Evolutionary conservation across 1,140 invertebrate species (phyloP).

Genomic region (Drosophila orosa): DNA sequence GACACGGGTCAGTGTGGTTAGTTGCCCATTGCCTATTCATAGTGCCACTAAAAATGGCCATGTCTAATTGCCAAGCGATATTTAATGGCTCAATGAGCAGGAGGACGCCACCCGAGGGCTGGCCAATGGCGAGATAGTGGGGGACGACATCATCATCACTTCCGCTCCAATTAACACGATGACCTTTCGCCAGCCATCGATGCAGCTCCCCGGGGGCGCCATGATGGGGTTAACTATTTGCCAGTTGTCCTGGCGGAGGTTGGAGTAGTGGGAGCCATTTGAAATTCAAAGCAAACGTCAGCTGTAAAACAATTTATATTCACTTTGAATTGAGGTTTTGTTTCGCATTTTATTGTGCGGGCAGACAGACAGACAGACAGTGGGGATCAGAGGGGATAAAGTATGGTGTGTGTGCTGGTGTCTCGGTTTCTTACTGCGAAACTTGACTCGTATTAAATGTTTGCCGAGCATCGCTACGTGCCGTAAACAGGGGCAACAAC

Average conservation of each 20-base stretch:
- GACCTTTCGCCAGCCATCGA: constrained; percentile 67
- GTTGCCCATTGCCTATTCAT: constrained; percentile 32
- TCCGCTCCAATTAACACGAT: constrained; percentile 79
- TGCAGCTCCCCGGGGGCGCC: constrained; percentile 21
- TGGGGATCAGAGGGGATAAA: constrained; percentile 12
- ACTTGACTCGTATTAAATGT: constrained; percentile 78
- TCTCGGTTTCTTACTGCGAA: constrained; percentile 64
- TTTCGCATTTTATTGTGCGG: constrained; percentile 71
- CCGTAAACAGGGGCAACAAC: constrained; percentile 60
- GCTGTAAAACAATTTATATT: constrained; percentile 83
- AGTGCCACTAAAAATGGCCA: constrained; percentile 48
- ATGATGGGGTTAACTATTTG: constrained; percentile 30
- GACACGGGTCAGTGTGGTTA: constrained; percentile 8
- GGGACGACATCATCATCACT: constrained; percentile 60
- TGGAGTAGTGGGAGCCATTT: constrained; percentile 57
- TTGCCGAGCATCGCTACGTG: constrained; percentile 76
- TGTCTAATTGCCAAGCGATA: constrained; percentile 69
- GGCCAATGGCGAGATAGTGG: constrained; percentile 36
- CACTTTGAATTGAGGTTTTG: constrained; percentile 82
- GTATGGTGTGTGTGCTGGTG: constrained; percentile 22
- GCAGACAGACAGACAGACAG: constrained; percentile 24
- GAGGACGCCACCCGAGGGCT: constrained; percentile 13
- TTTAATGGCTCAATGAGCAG: constrained; percentile 63
- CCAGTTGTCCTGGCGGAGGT: background rate
- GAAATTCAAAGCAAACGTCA: constrained; percentile 81